Evolutionary conservation across 2,797 vertebrate genomes (phyloP).

Genomic region (Takifugu ocellatus): DNA sequence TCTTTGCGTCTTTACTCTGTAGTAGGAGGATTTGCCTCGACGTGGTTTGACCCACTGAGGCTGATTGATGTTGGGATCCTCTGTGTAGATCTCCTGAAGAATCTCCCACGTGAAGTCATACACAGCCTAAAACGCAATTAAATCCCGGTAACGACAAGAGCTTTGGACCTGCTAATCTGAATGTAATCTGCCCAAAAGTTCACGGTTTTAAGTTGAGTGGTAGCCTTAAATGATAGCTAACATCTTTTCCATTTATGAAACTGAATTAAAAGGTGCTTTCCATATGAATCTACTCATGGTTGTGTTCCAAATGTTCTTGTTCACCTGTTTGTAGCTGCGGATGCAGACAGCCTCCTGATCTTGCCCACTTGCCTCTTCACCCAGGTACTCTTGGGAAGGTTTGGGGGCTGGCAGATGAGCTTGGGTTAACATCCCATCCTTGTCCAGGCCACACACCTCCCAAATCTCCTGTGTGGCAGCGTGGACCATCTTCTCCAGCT

Average conservation of each 20-base stretch:
- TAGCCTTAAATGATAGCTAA: not conserved
- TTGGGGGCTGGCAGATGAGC: slow-evolving; percentile 55
- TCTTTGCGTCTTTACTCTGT: slow-evolving; percentile 83
- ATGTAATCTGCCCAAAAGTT: too few relatives aligned
- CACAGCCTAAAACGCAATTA: slow-evolving; percentile 76
- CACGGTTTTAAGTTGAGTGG: not conserved
- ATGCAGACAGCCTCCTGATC: slow-evolving; percentile 82
- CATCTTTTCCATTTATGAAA: not conserved
- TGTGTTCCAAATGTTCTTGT: not conserved
- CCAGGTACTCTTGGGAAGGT: slow-evolving; percentile 72
- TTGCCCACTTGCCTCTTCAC: slow-evolving; percentile 60
- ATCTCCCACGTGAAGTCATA: slow-evolving; percentile 95
- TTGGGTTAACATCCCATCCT: slow-evolving; percentile 65
- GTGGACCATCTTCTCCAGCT: slow-evolving; percentile 87
- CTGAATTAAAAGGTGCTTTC: not conserved
- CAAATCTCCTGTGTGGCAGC: slow-evolving; percentile 87
- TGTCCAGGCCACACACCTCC: slow-evolving; percentile 81
- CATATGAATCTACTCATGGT: not conserved
- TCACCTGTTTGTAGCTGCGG: slow-evolving; percentile 88
- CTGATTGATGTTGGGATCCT: slow-evolving; percentile 87
- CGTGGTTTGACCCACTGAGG: slow-evolving; percentile 91
- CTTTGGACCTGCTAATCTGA: not conserved
- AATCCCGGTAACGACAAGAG: not conserved
- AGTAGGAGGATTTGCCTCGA: slow-evolving; percentile 80
- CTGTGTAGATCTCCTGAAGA: slow-evolving; percentile 90